Conservation (phyloP, 2,797 vertebrate species). For the Carapus acus region DNA sequence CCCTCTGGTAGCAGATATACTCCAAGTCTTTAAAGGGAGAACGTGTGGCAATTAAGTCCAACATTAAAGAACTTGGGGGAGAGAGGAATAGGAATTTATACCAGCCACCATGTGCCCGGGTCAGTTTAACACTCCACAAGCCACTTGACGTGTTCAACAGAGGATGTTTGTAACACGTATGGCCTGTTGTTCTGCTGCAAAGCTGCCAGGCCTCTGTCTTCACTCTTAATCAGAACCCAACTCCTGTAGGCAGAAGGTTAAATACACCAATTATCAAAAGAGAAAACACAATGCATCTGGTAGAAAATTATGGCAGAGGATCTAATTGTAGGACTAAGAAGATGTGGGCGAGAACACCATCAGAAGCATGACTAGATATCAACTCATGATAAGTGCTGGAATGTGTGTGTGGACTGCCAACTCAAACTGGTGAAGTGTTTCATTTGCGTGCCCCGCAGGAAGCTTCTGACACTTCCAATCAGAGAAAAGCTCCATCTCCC, state of each 20-base stretch:
- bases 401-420: no score
- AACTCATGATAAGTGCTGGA: no score
- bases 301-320: constrained; percentile 6
- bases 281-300: constrained; percentile 1
- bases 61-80: constrained; percentile 17
- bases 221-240: no score
- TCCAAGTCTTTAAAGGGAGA: background rate
- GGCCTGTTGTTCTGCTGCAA: constrained; percentile 8
- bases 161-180: constrained; percentile 31
- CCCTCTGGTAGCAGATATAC: background rate
- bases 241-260: no score
- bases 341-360: background rate
- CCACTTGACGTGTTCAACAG: constrained; percentile 17
- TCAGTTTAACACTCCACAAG: constrained; percentile 40
- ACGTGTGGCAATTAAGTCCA: constrained; percentile 14
- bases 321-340: constrained; percentile 4
- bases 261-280: no score
- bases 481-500: no score
- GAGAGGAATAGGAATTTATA: constrained; percentile 17
- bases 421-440: no score
- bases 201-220: no score
- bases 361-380: no score
- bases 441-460: no score
- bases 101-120: constrained; percentile 20
- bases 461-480: no score